Evolutionary conservation across 37 sponge, comb jelly and placozoan genomes (phyloP), one percentile per base, ranked within the genome.

Genomic region (Aplysina aerophoba): DNA sequence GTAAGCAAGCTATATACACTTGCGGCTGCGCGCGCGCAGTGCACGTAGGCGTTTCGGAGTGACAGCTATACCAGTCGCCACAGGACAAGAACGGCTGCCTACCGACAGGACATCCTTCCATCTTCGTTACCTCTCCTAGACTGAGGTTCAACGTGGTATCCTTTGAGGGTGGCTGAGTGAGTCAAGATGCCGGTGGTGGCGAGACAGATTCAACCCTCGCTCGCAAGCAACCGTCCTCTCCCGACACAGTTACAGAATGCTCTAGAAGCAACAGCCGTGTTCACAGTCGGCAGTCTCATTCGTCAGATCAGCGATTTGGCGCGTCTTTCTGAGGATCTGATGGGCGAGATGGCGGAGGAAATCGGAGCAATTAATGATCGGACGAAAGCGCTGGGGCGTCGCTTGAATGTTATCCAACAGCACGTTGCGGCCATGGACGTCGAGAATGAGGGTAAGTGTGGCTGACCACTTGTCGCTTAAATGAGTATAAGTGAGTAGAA

Each of bases 361-460:
- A 22, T 75, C 22, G n/a, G 40, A 19, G 78, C 1, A 25, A 36
- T 75, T 4, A 22, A 24, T 36, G n/a, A 50, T 6, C 78, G 78
- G 21, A n/a, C 78, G 44, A 24, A 14, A 24, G 14, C 22, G n/a
- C 25, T 75, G 24, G 78, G 41, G 53, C 44, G 25, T 5, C 78
- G 78, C 21, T 44, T 75, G 50, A 24, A 75, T 39, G n/a, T 2
- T 24, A 3, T 40, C 1, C 21, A 36, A 22, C 44, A 40, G n/a
- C 44, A 41, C 2, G 50, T 75, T 12, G 54, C 44, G 1, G 54
- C 21, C 13, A 24, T 75, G 20, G 78, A 75, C 25, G 78, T 50
- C 24, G 54, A 75, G 78, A 50, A 75, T 41, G 78, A 75, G 41
- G 78, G 78, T 75, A 41, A 17, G 71, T 69, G 71, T 69, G 71